These are phyloP conservation scores for Drosophila ercepeae DNA, from an alignment of 1,140 invertebrate species.

Conservation along the genomic window DNA sequence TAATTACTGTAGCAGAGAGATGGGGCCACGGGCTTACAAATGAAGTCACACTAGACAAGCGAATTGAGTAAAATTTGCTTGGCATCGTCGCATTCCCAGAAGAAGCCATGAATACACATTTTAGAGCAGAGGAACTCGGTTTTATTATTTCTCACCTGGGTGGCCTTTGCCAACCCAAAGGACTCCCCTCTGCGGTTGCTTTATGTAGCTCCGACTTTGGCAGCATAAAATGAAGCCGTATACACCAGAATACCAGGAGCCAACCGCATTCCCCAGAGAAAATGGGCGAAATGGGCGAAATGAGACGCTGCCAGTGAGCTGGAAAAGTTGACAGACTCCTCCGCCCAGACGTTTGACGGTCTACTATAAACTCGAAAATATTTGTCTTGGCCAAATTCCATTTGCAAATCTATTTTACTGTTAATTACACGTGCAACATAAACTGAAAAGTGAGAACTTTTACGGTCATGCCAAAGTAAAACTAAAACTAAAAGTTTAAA, in stretches of 20 bases:
- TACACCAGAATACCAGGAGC: background rate
- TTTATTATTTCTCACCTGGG: slow-evolving; percentile 38
- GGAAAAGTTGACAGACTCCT: slow-evolving; percentile 5
- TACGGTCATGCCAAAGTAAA: slow-evolving; percentile 17
- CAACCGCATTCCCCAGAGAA: slow-evolving; percentile 9
- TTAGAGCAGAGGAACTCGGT: slow-evolving; percentile 11
- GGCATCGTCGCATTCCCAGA: background rate
- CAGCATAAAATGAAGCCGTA: slow-evolving; percentile 1
- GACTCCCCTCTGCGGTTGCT: slow-evolving; percentile 7
- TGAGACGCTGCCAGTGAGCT: background rate
- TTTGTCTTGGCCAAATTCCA: slow-evolving; percentile 21
- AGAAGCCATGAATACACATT: slow-evolving; percentile 12
- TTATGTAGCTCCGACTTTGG: slow-evolving; percentile 13
- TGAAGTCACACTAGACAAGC: slow-evolving; percentile 50
- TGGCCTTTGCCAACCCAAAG: background rate
- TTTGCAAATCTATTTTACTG: slow-evolving; percentile 48
- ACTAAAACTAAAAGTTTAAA: slow-evolving; percentile 50
- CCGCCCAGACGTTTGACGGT: slow-evolving; percentile 20
- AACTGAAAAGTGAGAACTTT: slow-evolving; percentile 29
- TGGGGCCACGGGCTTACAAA: slow-evolving; percentile 20
- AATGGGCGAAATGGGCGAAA: background rate
- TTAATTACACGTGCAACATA: slow-evolving; percentile 51
- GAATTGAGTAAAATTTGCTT: slow-evolving; percentile 20
- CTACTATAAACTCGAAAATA: slow-evolving; percentile 31
- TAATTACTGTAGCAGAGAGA: slow-evolving; percentile 40